Percentiles rank a stretch among this genome's conserved stretches.
These are phyloP conservation scores for Bettongia penicillata DNA, from an alignment of 2,113 vertebrate species.

Conservation along the genomic window DNA sequence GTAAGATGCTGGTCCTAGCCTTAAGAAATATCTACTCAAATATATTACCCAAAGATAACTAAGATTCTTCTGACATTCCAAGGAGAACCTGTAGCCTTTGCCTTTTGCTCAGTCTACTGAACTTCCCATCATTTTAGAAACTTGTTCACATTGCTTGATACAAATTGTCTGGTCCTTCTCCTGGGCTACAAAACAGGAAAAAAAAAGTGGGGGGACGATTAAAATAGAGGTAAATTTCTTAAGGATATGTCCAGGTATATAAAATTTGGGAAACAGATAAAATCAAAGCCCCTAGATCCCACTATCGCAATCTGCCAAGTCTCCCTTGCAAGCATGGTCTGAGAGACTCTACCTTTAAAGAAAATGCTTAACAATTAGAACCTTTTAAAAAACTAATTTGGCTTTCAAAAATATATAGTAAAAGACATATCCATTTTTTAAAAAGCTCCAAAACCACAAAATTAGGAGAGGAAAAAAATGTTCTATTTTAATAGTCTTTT, in stretches of 20 bases:
- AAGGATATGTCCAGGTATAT: neutral
- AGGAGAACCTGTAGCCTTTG: neutral
- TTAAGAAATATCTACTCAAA: neutral
- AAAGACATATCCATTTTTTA: neutral
- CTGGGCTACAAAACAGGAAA: neutral
- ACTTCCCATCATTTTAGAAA: neutral
- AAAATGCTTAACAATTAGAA: neutral
- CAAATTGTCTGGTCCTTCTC: neutral
- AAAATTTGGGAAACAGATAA: neutral
- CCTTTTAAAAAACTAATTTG: neutral
- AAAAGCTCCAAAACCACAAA: neutral
- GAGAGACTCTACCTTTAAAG: neutral
- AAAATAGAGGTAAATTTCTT: neutral
- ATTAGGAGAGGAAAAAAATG: neutral
- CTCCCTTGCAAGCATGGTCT: neutral
- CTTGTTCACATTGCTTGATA: neutral
- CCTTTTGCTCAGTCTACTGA: neutral
- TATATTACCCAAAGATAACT: neutral
- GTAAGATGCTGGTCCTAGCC: neutral
- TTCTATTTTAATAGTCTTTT: fast-evolving
- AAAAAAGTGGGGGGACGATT: neutral
- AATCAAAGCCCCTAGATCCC: neutral
- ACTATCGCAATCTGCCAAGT: neutral
- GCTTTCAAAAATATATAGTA: neutral
- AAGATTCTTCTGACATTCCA: neutral